These are phyloP conservation scores for Trachymyrmex septentrionalis DNA, from an alignment of 1,140 invertebrate genomes.

Conservation along the genomic window DNA sequence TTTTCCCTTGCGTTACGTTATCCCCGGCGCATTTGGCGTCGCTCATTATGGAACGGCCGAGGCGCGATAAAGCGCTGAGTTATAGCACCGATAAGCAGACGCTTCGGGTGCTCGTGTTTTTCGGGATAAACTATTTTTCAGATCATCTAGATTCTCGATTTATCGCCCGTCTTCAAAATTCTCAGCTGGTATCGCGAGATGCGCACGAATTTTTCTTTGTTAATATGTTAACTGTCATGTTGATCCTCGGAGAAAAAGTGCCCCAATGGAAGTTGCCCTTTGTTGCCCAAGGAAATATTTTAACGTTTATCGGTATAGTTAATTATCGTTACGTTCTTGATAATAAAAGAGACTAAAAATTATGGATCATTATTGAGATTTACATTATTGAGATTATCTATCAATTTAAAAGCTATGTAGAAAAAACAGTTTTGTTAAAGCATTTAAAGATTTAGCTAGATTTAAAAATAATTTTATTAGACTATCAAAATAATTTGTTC, in stretches of 20 bases:
- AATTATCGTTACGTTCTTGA: not conserved
- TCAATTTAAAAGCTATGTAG: not conserved
- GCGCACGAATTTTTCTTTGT: conserved; percentile 14
- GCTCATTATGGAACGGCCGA: conserved; percentile 68
- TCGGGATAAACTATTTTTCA: conserved; percentile 62
- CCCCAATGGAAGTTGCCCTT: not conserved
- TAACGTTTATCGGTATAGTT: not conserved
- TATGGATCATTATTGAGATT: not conserved
- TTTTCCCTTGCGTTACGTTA: conserved; percentile 69
- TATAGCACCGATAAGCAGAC: conserved; percentile 74
- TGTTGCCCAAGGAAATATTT: conserved; percentile 18
- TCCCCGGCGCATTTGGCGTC: conserved; percentile 69
- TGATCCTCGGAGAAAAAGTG: not conserved
- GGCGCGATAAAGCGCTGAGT: conserved; percentile 74
- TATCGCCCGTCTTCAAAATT: conserved; percentile 42
- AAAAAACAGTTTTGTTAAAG: too few relatives aligned
- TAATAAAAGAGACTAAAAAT: conserved; percentile 6
- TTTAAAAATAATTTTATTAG: too few relatives aligned
- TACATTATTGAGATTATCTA: not conserved
- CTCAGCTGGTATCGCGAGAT: not conserved
- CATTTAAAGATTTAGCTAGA: too few relatives aligned
- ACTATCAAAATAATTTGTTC: too few relatives aligned
- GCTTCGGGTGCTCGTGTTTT: conserved; percentile 37
- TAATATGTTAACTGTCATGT: conserved; percentile 24
- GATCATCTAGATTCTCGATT: conserved; percentile 59